These are phyloP conservation scores for Drosophila nr. perissopoda DNA, from an alignment of 2,888 invertebrate genomes.

Conservation along the genomic window DNA sequence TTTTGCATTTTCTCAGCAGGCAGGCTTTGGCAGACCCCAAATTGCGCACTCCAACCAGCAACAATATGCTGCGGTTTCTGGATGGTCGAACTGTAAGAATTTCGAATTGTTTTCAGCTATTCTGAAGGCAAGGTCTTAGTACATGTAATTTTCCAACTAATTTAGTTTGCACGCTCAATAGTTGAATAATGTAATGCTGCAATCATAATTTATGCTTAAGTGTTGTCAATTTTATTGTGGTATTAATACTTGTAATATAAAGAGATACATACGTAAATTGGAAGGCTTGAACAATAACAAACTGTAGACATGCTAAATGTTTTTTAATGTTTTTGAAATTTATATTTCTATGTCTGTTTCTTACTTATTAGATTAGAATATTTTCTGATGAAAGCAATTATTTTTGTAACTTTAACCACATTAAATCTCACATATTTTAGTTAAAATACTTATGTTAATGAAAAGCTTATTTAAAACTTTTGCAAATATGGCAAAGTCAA, in stretches of 20 bases:
- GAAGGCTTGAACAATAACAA: not conserved
- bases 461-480: slow-evolving; percentile 13
- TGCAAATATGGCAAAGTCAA: not conserved
- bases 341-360: not conserved
- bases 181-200: slow-evolving; percentile 55
- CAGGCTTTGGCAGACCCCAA: not conserved
- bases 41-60: not conserved
- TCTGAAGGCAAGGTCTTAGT: slow-evolving; percentile 7
- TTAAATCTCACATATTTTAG: not conserved
- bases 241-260: not conserved
- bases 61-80: slow-evolving; percentile 16
- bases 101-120: slow-evolving; percentile 30
- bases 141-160: slow-evolving; percentile 73
- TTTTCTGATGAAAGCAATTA: not conserved
- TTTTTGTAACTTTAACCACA: not conserved
- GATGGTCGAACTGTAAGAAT: slow-evolving; percentile 14
- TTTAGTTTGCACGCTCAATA: slow-evolving; percentile 71
- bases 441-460: not conserved
- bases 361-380: not conserved
- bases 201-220: slow-evolving; percentile 41
- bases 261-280: not conserved
- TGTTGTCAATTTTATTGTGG: slow-evolving; percentile 15
- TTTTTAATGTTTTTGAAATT: not conserved
- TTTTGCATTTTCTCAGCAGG: slow-evolving; percentile 21
- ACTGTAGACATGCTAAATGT: not conserved